Evolutionary conservation across 1,140 invertebrate species (phyloP).

Genomic region (Drosophila melanogaster): DNA sequence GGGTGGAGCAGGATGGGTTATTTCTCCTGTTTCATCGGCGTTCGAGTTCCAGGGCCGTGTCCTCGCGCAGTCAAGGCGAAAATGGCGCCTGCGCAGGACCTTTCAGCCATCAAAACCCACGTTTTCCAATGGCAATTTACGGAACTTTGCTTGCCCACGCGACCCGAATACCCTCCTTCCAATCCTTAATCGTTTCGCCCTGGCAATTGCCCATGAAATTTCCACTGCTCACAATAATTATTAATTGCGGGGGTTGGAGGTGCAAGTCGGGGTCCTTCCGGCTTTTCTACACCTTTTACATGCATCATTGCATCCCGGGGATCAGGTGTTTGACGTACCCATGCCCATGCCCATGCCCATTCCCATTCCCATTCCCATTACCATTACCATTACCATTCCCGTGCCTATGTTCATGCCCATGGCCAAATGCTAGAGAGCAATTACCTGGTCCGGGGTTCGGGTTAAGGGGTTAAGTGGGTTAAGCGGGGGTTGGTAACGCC

Average conservation of each 20-base stretch:
- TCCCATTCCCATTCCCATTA: neutral
- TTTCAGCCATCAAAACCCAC: neutral
- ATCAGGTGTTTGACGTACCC: slow-evolving; percentile 78
- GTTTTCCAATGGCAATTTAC: slow-evolving; percentile 29
- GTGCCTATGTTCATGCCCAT: neutral
- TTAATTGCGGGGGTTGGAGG: slow-evolving; percentile 63
- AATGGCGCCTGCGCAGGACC: slow-evolving; percentile 62
- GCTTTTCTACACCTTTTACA: slow-evolving; percentile 82
- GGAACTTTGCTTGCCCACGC: slow-evolving; percentile 54
- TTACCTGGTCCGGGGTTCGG: slow-evolving; percentile 13
- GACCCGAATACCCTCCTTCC: slow-evolving; percentile 16
- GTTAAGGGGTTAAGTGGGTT: slow-evolving; percentile 49
- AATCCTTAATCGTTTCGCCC: slow-evolving; percentile 19
- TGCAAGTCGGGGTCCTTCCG: slow-evolving; percentile 54
- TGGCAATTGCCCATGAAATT: slow-evolving; percentile 80
- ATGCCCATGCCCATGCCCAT: slow-evolving; percentile 15
- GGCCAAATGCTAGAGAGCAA: slow-evolving; percentile 11
- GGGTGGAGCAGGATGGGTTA: too few species aligned
- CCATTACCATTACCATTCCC: neutral
- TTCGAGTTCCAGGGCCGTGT: slow-evolving; percentile 41
- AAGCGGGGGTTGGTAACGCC: slow-evolving; percentile 19
- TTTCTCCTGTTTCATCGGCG: too few species aligned
- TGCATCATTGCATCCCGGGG: slow-evolving; percentile 68
- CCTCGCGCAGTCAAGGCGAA: slow-evolving; percentile 64
- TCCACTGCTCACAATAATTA: slow-evolving; percentile 69